Conservation (phyloP, 2,797 vertebrate species). For the Rhynchonycteris naso region DNA sequence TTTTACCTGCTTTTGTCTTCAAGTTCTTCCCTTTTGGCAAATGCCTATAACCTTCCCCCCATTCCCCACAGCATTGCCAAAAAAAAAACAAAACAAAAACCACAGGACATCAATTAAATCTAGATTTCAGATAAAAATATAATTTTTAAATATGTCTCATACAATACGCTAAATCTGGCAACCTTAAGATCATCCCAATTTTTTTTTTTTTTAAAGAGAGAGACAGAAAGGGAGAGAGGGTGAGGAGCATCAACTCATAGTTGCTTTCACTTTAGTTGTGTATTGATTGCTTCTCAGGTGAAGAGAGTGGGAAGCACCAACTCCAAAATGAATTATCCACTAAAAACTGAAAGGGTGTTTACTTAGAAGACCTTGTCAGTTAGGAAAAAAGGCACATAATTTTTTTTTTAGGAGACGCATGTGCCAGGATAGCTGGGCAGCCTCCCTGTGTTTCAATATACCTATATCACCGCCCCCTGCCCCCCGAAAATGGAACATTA, state of each 20-base stretch:
- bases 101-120: not conserved
- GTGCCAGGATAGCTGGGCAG: not conserved
- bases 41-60: not conserved
- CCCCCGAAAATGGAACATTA: not conserved
- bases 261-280: too few relatives aligned
- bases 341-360: not conserved
- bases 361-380: not conserved
- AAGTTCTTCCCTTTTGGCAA: not conserved
- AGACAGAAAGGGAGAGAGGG: too few relatives aligned
- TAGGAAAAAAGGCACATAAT: not conserved
- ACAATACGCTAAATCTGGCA: not conserved
- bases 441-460: not conserved
- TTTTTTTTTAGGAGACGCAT: not conserved
- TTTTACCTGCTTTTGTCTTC: conserved; percentile 5
- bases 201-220: not conserved
- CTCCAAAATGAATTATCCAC: not conserved
- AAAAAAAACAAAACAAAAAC: too few relatives aligned
- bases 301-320: too few relatives aligned
- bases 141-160: not conserved
- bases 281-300: too few relatives aligned
- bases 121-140: not conserved
- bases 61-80: not conserved
- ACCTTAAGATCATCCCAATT: not conserved
- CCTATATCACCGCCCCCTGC: not conserved
- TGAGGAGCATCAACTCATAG: too few relatives aligned